Evolutionary conservation across 2,113 vertebrate species (phyloP), one percentile per base, ranked within the genome.

Genomic region (Salvelinus sp.): DNA sequence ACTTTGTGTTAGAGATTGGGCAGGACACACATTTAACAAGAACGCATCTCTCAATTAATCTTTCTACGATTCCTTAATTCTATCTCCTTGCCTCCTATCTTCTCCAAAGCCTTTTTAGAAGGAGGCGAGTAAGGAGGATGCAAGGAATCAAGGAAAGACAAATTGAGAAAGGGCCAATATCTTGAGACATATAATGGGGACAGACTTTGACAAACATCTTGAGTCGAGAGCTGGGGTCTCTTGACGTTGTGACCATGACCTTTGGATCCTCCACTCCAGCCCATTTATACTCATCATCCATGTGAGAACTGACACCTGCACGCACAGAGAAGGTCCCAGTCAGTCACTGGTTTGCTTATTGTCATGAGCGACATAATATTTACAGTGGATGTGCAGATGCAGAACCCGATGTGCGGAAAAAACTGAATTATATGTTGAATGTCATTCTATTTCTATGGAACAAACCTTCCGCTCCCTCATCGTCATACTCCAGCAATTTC

Each of bases 261-360:
- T 95, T 96, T 0, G 96, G 96, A 80, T 97, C 96, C 77, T 97
- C 96, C 2, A 97, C 95, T 18, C 96, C 96, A 0, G 96, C 95
- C 96, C 96, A 97, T 54, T 94, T 95, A 75, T 97, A 97, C 72
- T 97, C 96, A 72, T 97, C 96, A 70, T 97, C 96, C 82, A 95
- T 76, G 12, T 96, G 95, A 60, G 87, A 93, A 78, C 91, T 93
- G 68, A 95, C 92, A 13, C 96, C 96, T 97, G 81, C 0, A 63
- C 5, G 14, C n/a, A 68, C 0, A 44, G 25, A 50, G 38, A 44
- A 44, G 38, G 9, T 9, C 38, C 7, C 38, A 44, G 47, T 23
- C 27, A 66, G 54, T 14, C 18, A 62, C 6, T 62, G 38, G 18
- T 62, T 6, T 62, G 58, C n/a, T 62, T 0, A 10, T n/a, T 9